Evolutionary conservation across 2,113 vertebrate genomes (phyloP).

Genomic region (Micronycteris hirsuta): DNA sequence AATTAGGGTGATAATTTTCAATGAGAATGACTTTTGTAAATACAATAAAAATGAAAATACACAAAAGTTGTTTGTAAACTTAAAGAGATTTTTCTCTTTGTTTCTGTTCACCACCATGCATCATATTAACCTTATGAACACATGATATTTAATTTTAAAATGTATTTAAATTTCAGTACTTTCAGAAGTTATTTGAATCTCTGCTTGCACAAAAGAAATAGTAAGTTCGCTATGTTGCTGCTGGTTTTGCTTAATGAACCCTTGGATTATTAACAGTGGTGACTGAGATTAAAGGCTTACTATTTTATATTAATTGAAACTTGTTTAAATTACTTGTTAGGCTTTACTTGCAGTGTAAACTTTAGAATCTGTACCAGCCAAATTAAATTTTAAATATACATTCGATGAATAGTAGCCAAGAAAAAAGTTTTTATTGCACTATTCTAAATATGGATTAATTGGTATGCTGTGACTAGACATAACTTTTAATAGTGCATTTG

Average conservation of each 20-base stretch:
- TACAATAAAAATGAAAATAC: not conserved
- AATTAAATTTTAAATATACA: conserved; percentile 26
- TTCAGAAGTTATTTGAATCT: conserved; percentile 39
- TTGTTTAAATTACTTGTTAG: not conserved
- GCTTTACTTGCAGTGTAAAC: conserved; percentile 39
- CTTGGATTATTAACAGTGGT: not conserved
- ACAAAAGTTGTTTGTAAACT: not conserved
- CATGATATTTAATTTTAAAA: conserved; percentile 48
- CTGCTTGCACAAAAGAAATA: not conserved
- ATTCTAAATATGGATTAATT: conserved; percentile 1
- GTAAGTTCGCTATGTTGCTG: not conserved
- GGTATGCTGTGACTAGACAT: not conserved
- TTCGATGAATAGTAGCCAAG: not conserved
- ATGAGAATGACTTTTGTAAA: conserved; percentile 34
- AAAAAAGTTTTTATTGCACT: conserved; percentile 12
- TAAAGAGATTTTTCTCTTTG: not conserved
- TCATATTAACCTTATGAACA: conserved; percentile 15
- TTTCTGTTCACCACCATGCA: not conserved
- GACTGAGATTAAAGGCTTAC: not conserved
- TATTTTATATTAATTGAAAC: not conserved
- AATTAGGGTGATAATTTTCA: conserved; percentile 28
- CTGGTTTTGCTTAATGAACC: conserved; percentile 27
- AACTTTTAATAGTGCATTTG: not conserved
- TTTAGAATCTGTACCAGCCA: not conserved
- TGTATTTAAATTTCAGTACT: conserved; percentile 9